Conservation (phyloP, 1,140 invertebrate species). For the Atta colombica region DNA sequence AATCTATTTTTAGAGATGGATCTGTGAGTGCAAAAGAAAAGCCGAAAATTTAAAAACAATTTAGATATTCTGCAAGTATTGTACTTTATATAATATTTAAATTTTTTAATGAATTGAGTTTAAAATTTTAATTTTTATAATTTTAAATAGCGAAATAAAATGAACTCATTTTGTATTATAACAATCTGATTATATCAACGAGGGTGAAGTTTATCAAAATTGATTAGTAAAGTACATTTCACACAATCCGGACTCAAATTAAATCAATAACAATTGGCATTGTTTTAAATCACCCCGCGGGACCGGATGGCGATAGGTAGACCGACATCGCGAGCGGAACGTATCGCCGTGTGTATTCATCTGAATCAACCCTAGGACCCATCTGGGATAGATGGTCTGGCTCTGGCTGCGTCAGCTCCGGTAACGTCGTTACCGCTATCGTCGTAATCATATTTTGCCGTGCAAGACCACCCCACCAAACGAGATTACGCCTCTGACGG, state of each 20-base stretch:
- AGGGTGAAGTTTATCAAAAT: neutral
- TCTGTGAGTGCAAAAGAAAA: neutral
- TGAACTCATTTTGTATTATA: neutral
- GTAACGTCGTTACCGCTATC: slow-evolving; percentile 78
- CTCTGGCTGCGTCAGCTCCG: slow-evolving; percentile 74
- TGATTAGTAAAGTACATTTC: neutral
- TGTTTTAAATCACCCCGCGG: slow-evolving; percentile 70
- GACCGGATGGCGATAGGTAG: slow-evolving; percentile 21
- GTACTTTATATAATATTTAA: slow-evolving; percentile 12
- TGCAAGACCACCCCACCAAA: slow-evolving; percentile 74
- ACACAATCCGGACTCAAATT: slow-evolving; percentile 25
- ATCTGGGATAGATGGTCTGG: slow-evolving; percentile 67
- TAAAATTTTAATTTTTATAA: slow-evolving; percentile 24
- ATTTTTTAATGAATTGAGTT: neutral
- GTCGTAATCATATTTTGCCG: slow-evolving; percentile 78
- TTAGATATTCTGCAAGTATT: neutral
- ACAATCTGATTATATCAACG: neutral
- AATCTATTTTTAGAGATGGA: neutral
- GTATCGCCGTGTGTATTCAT: slow-evolving; percentile 58
- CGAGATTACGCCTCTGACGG: slow-evolving; percentile 67
- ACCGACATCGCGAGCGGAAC: slow-evolving; percentile 25
- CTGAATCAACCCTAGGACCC: slow-evolving; percentile 57
- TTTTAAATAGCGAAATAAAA: neutral
- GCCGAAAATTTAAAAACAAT: neutral
- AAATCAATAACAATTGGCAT: slow-evolving; percentile 70